Conservation (phyloP, 1,140 invertebrate species). For the Tetraneura akinire region DNA sequence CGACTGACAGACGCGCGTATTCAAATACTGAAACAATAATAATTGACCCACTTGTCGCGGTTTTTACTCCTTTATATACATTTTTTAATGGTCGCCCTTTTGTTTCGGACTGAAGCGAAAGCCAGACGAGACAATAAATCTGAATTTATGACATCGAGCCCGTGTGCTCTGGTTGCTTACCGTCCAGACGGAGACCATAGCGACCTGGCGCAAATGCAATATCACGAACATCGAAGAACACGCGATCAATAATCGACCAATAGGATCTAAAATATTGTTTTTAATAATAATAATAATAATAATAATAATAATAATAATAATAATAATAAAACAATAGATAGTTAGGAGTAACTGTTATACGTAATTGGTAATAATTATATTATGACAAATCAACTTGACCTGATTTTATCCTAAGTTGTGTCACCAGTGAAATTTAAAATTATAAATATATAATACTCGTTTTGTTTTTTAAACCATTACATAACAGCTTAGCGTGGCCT, state of each 20-base stretch:
- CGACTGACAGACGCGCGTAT: neutral
- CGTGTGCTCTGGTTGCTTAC: conserved; percentile 9
- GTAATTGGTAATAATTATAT: conserved; percentile 9
- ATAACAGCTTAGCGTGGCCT: conserved; percentile 7
- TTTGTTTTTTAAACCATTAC: neutral
- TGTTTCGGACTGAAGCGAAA: conserved; percentile 34
- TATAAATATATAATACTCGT: neutral
- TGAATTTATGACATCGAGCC: conserved; percentile 26
- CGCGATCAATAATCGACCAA: neutral
- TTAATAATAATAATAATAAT: conserved; percentile 10
- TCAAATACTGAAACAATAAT: conserved; percentile 25
- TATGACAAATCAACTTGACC: conserved; percentile 32
- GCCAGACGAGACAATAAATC: conserved; percentile 31
- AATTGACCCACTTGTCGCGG: conserved; percentile 33
- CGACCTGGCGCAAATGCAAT: neutral
- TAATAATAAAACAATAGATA: too few species aligned
- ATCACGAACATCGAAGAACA: neutral
- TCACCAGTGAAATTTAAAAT: conserved; percentile 31
- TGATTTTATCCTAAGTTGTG: conserved; percentile 24
- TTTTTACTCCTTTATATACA: conserved; percentile 38
- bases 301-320: neutral
- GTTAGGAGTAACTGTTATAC: too few species aligned
- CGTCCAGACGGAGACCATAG: conserved; percentile 12
- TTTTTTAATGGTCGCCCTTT: conserved; percentile 27
- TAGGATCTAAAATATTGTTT: conserved; percentile 9